Base-by-base conservation (phyloP, 2,113 vertebrate genomes). In the Pterocles burchelli region DNA sequence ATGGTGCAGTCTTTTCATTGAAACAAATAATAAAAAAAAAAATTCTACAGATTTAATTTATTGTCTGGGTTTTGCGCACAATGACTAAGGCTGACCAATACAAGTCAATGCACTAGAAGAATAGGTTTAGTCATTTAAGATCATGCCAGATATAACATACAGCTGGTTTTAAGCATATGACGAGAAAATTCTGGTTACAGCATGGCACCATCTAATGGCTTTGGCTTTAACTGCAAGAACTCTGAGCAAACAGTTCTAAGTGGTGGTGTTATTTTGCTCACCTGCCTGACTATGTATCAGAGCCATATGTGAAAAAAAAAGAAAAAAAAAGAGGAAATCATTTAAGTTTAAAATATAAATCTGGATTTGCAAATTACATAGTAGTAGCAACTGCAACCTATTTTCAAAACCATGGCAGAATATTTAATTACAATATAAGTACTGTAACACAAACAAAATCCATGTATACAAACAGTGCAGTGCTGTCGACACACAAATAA, bases 161-260 rank as follows among this genome's bases (percentile, higher is more conserved):
- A 65, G 86, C 52, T 58, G 13, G 55, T 73, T 85, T 54, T 20
- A 63, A 72, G 61, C 57, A 7, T 11, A 20, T 1, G 26, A 70
- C 74, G 31, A 68, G 79, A 89, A 93, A 89, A 91, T 84, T 96
- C 96, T 81, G 70, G 74, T 97, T 97, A 96, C 89, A 84, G 92
- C 95, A 89, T 84, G 95, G 93, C 97, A 88, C 89, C 96, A 98
- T 93, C 95, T 98, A 95, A 96, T 84, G 95, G 86, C 49, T 82
- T 74, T 13, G 26, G 34, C 58, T 95, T 84, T 81, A 96, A 97
- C 43, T 95, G 95, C 95, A 97, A 11, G 48, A 89, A 49, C n/a
- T 55, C 67, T 15, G 52, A 52, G 70, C 31, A 65, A 67, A 43
- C 19, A 33, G 28, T 19, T 8, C 22, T 15, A 22, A 71, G 26